These are phyloP conservation scores for Sycophila texana DNA, from an alignment of 2,888 invertebrate species.

Conservation along the genomic window DNA sequence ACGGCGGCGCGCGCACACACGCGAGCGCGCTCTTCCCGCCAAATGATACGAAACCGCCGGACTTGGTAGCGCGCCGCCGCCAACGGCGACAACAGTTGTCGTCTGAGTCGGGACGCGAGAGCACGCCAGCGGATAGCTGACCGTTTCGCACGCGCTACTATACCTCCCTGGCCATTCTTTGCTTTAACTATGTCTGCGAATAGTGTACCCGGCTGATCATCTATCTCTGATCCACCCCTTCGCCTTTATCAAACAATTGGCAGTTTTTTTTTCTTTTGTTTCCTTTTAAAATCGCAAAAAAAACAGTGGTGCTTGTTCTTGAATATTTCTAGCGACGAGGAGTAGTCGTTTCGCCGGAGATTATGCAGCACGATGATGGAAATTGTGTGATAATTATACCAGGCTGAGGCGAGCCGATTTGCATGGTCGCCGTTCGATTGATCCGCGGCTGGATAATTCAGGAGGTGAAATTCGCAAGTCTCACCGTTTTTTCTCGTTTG, in stretches of 20 bases:
- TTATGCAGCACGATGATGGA: neutral
- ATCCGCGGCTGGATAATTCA: neutral
- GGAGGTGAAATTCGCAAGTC: too few relatives aligned
- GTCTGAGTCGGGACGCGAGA: slow-evolving; percentile 45
- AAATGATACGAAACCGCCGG: slow-evolving; percentile 36
- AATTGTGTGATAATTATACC: neutral
- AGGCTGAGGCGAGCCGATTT: neutral
- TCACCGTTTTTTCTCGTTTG: neutral
- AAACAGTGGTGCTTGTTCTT: too few relatives aligned
- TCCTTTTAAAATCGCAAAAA: too few relatives aligned
- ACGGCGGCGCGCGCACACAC: neutral
- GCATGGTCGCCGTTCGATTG: neutral
- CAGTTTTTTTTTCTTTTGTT: too few relatives aligned
- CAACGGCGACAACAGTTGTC: slow-evolving; percentile 46
- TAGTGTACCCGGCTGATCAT: neutral
- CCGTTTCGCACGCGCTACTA: neutral
- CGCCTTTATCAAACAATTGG: too few relatives aligned
- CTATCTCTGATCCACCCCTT: too few relatives aligned
- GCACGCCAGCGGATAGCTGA: neutral
- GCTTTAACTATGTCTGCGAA: too few relatives aligned
- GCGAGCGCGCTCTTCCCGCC: slow-evolving; percentile 37
- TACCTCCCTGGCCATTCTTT: neutral
- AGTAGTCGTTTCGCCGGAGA: neutral
- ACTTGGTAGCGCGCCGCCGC: slow-evolving; percentile 11
- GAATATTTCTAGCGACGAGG: too few relatives aligned